A percentile compares a stretch with the other conserved stretches of the same genome.
Evolutionary conservation across 2,797 vertebrate species (phyloP).

Genomic region (Platalea minor): DNA sequence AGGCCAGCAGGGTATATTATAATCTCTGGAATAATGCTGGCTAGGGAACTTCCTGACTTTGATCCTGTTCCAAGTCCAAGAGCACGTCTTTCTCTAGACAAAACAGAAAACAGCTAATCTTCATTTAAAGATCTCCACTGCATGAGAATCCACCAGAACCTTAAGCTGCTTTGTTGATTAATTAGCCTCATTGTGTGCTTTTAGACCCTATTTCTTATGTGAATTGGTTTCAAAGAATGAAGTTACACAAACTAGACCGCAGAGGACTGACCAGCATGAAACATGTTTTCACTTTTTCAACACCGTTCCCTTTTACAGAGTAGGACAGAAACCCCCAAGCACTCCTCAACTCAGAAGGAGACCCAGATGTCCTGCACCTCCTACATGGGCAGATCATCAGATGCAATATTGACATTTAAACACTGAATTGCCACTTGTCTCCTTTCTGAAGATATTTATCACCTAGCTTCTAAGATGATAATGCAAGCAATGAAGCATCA

Average conservation of each 20-base stretch:
- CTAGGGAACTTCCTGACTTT: not conserved
- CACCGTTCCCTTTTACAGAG: fast-evolving
- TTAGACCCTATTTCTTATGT: not conserved
- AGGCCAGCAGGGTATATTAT: fast-evolving
- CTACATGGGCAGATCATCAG: not conserved
- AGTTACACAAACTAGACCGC: not conserved
- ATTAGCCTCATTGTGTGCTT: not conserved
- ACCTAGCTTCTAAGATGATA: not conserved
- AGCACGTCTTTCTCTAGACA: not conserved
- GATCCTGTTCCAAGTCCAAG: not conserved
- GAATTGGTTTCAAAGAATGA: not conserved
- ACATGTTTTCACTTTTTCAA: not conserved
- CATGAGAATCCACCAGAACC: not conserved
- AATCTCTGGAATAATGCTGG: not conserved
- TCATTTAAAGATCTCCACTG: not conserved
- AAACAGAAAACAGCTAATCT: not conserved
- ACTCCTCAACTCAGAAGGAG: not conserved
- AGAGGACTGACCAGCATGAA: not conserved
- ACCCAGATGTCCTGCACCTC: not conserved
- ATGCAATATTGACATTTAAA: not conserved
- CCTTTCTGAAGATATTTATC: not conserved
- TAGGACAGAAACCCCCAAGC: not conserved
- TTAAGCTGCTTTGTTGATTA: not conserved
- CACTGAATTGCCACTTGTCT: not conserved
- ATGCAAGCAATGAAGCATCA: not conserved